Evolutionary conservation across 2,888 invertebrate genomes (phyloP).

Genomic region (Galeruca laticollis): DNA sequence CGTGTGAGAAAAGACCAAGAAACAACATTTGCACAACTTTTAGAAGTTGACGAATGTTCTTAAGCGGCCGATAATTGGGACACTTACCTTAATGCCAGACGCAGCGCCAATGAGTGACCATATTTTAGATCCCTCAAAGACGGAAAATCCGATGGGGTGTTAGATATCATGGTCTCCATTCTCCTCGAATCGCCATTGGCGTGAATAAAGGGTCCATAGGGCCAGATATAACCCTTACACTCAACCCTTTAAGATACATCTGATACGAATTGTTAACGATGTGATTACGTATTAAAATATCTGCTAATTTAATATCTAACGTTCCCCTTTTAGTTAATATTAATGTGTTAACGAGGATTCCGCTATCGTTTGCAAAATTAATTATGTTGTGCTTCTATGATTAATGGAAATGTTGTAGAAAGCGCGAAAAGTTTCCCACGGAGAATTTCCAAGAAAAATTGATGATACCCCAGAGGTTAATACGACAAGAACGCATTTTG

Average conservation of each 20-base stretch:
- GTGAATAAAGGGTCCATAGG: slow-evolving; percentile 59
- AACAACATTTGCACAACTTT: too few species aligned
- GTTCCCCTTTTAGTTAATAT: slow-evolving; percentile 42
- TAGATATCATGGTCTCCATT: slow-evolving; percentile 64
- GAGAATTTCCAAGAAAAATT: slow-evolving; percentile 11
- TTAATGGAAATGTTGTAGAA: slow-evolving; percentile 39
- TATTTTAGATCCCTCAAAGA: slow-evolving; percentile 53
- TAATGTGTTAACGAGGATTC: slow-evolving; percentile 46
- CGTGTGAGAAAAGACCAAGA: too few species aligned
- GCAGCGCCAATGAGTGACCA: slow-evolving; percentile 37
- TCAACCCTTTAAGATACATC: slow-evolving; percentile 61
- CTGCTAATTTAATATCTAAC: slow-evolving; percentile 57
- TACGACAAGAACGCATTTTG: neutral
- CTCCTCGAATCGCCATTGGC: slow-evolving; percentile 64
- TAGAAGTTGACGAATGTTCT: too few species aligned
- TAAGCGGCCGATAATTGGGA: neutral
- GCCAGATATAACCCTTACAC: slow-evolving; percentile 41
- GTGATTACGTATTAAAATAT: slow-evolving; percentile 65
- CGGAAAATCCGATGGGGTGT: slow-evolving; percentile 54
- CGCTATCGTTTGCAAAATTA: slow-evolving; percentile 46
- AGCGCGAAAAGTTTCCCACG: slow-evolving; percentile 9
- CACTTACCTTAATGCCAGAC: neutral
- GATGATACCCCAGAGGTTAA: slow-evolving; percentile 9
- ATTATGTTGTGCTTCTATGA: slow-evolving; percentile 42
- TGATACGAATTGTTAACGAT: slow-evolving; percentile 65